Evolutionary conservation across 37 sponge, comb jelly and placozoan species (phyloP).

Genomic region (Petrosia ficiformis): DNA sequence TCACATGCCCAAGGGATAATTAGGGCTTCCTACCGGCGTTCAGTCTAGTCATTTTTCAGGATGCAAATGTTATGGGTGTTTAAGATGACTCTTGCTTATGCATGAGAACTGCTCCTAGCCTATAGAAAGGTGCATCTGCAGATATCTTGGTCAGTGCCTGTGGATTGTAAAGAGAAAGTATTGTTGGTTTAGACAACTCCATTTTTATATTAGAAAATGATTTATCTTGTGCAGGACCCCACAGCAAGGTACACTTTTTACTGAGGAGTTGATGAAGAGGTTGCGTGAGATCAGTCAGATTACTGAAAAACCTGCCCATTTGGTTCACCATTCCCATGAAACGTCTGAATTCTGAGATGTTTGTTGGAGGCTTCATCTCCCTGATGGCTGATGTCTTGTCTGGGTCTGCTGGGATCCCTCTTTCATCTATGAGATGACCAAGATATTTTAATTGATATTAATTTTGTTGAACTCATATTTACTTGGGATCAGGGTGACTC

Average conservation of each 20-base stretch:
- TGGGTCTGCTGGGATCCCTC: slow-evolving; percentile 23
- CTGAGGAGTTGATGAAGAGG: slow-evolving; percentile 30
- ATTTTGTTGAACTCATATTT: slow-evolving; percentile 24
- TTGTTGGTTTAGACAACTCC: slow-evolving; percentile 11
- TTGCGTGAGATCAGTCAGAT: slow-evolving; percentile 5
- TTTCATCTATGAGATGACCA: slow-evolving; percentile 25
- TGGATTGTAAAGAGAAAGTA: slow-evolving; percentile 36
- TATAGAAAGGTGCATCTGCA: no score
- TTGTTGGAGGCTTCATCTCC: slow-evolving; percentile 16
- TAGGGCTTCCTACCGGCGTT: no score
- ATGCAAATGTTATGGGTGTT: no score
- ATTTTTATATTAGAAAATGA: slow-evolving; percentile 19
- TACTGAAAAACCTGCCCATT: slow-evolving; percentile 15
- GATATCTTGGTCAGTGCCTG: slow-evolving; percentile 5
- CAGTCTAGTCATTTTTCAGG: no score
- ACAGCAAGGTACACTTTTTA: slow-evolving; percentile 8
- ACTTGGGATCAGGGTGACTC: slow-evolving; percentile 11
- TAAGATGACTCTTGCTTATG: no score
- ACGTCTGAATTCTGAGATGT: slow-evolving; percentile 4
- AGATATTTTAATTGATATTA: slow-evolving; percentile 3
- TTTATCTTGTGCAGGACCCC: slow-evolving; percentile 26
- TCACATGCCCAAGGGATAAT: no score
- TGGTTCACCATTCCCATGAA: slow-evolving; percentile 52
- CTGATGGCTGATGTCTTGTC: slow-evolving; percentile 25
- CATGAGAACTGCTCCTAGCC: no score